These are phyloP conservation scores for Tetropium fuscum DNA, from an alignment of 2,888 invertebrate genomes.

Conservation along the genomic window DNA sequence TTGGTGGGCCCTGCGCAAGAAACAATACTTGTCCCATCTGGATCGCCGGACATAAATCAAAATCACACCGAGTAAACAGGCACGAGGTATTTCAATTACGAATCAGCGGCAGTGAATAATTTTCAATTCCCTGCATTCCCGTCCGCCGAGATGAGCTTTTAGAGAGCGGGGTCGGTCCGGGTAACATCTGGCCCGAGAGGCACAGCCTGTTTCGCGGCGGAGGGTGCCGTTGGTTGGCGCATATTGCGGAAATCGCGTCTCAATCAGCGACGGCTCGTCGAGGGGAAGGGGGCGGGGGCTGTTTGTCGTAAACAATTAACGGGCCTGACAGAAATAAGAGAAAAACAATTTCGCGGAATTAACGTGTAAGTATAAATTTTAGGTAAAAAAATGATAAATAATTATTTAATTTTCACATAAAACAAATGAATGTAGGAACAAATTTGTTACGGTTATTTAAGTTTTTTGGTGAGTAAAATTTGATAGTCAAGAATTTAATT, in stretches of 20 bases:
- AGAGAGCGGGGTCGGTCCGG: conserved; percentile 39
- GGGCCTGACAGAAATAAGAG: too few species aligned
- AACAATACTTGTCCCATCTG: conserved; percentile 21
- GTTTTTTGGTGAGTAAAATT: too few species aligned
- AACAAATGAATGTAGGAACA: too few species aligned
- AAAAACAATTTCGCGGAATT: too few species aligned
- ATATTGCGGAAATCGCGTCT: conserved; percentile 42
- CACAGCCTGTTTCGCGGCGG: conserved; percentile 46
- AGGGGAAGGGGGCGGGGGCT: too few species aligned
- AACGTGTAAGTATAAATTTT: too few species aligned
- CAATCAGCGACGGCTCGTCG: conserved; percentile 30
- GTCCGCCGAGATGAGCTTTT: conserved; percentile 40
- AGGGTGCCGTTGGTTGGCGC: conserved; percentile 31
- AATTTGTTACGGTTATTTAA: too few species aligned
- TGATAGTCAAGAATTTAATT: too few species aligned
- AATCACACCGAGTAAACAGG: conserved; percentile 56
- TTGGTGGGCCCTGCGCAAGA: too few species aligned
- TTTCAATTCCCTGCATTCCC: conserved; percentile 55
- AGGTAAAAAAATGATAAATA: too few species aligned
- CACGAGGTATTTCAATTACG: conserved; percentile 60
- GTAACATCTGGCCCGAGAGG: conserved; percentile 57
- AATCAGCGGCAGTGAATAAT: conserved; percentile 58
- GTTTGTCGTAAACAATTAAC: too few species aligned
- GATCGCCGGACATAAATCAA: conserved; percentile 45
- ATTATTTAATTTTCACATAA: too few species aligned